Base-by-base conservation (phyloP, 2,113 vertebrate genomes). In the Brachyhypopomus occidentalis region DNA sequence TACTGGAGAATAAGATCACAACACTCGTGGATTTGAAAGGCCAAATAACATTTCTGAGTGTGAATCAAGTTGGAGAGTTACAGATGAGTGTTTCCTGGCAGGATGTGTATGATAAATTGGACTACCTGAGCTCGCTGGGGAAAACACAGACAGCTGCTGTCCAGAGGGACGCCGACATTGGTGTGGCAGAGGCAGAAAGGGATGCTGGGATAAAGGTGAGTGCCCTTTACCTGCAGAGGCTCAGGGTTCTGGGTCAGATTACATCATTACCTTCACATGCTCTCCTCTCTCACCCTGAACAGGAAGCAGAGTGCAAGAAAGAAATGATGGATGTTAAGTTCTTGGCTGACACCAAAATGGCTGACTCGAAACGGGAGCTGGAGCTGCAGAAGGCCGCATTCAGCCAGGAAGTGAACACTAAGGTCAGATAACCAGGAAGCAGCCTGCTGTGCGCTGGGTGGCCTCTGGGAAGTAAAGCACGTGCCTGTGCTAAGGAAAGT, bases 91-190 rank as follows among this genome's bases (percentile, higher is more conserved):
- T 34, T 45, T 88, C 55, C 17, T 67, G 69, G 63, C 81, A 99
- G 97, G 97, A 99, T 25, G 97, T 99, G 1, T 98, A 95, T 23
- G 97, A 98, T 87, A 98, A 97, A 85, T 92, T 98, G 89, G 95
- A 97, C 84, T 99, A 99, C 89, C 91, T 99, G 89, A 98, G 97
- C 89, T 98, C 97, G 1, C 91, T 99, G 63, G 97, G 97, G 16
- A 98, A 99, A 91, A 95, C 96, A 0, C 97, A 98, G 93, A 97
- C 95, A 0, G 97, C 97, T 0, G 95, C 95, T 0, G 97, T 99
- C 0, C 96, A 93, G 64, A 94, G 96, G 89, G 97, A 99, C 4
- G 97, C 97, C 0, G 97, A 96, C 87, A 96, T 98, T 0, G 97
- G 97, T 0, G 97, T 99, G 87, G 97, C 97, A 0, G 96, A 98